A percentile compares a stretch with the other conserved stretches of the same genome.
Conservation (phyloP, 2,113 vertebrate genomes). For the Microtus montanus region DNA sequence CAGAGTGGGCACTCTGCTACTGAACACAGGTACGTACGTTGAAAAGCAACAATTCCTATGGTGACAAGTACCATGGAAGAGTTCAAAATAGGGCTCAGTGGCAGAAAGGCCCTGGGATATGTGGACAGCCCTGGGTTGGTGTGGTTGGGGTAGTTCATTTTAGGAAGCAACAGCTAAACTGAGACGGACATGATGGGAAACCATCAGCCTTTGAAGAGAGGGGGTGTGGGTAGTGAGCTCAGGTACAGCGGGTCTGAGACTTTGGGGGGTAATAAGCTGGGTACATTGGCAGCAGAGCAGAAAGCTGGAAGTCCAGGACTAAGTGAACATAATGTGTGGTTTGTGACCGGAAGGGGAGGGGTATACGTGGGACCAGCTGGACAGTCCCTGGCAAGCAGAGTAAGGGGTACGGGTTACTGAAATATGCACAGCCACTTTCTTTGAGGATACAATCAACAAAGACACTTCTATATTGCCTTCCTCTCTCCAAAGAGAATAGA, state of each 20-base stretch:
- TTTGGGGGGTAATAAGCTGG: not conserved
- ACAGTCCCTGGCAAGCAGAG: not conserved
- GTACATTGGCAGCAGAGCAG: not conserved
- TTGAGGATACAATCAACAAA: not conserved
- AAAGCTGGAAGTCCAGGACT: not conserved
- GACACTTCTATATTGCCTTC: not conserved
- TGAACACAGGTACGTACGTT: not conserved
- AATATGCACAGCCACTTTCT: not conserved
- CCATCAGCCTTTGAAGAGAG: not conserved
- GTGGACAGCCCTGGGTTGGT: not conserved
- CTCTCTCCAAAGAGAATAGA: not conserved
- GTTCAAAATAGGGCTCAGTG: not conserved
- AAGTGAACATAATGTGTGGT: not conserved
- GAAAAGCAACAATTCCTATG: slow-evolving; percentile 29
- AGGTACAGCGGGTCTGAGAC: not conserved
- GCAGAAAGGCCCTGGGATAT: not conserved
- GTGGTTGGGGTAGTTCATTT: not conserved
- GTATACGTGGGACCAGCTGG: not conserved
- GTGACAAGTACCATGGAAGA: not conserved
- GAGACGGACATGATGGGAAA: not conserved
- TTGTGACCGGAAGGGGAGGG: not conserved
- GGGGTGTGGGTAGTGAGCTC: not conserved
- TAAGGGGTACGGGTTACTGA: not conserved
- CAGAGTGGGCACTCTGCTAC: not conserved
- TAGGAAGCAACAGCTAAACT: not conserved